phyloP scores from a whole-genome alignment of 2,113 vertebrate genomes.

The Brachypodius melanocephalos region DNA sequence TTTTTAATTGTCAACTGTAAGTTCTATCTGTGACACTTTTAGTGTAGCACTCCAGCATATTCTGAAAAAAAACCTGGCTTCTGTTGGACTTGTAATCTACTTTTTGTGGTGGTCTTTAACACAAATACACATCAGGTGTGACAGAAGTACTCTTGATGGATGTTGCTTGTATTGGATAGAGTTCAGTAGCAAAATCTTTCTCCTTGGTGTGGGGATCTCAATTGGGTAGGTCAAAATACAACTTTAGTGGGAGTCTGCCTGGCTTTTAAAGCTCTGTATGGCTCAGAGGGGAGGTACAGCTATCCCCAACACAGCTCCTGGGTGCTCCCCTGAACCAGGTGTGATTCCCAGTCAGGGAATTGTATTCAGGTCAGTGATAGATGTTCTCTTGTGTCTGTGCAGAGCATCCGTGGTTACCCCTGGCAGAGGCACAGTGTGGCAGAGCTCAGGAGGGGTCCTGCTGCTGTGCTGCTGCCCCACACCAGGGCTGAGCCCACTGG shows the following conservation, averaged over 20 bases:
- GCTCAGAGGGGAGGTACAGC: not conserved
- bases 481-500: not conserved
- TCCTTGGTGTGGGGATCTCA: not conserved
- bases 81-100: not conserved
- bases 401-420: fast-evolving
- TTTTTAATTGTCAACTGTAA: not conserved
- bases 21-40: not conserved
- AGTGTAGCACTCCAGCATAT: not conserved
- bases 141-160: not conserved
- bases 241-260: not conserved
- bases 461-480: not conserved
- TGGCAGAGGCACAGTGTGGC: not conserved
- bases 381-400: not conserved
- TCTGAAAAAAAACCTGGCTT: not conserved
- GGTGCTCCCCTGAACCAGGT: not conserved
- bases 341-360: not conserved
- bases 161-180: not conserved
- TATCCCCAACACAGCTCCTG: not conserved
- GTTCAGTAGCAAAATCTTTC: not conserved
- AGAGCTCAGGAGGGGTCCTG: not conserved
- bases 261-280: not conserved
- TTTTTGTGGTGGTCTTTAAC: not conserved
- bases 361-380: fast-evolving
- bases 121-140: not conserved
- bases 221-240: not conserved